Evolutionary conservation across 1,140 invertebrate species (phyloP), one percentile per base, ranked within the genome.

Genomic region (Rhysida immarginata): DNA sequence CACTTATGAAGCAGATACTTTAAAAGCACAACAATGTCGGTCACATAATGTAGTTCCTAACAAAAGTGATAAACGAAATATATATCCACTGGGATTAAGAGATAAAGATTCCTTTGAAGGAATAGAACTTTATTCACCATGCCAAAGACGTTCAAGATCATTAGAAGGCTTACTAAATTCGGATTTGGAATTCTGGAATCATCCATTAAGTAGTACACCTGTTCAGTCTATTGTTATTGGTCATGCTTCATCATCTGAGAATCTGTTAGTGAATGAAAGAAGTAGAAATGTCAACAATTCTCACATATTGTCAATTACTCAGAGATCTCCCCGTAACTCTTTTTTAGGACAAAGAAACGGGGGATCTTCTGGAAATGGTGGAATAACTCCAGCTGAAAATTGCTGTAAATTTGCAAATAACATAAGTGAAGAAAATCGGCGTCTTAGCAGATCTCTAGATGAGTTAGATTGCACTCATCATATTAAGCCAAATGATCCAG

Each of bases 91-190:
- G 44, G 62, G 62, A n/a, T 46, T 61, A 20, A 58, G 56, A 46
- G 41, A 60, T 20, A 63, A 63, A 54, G 50, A 11, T 50, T 14
- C 43, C 2, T 8, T 2, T 21, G 5, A 44, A 16, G 16, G 26
- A 2, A 8, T 8, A 3, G n/a, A 42, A 13, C 13, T 49, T 55
- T n/a, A 50, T 20, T 43, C 51, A 48, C 53, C 57, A 5, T 52
- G 59, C 18, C 65, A 63, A 46, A 53, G 64, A 27, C 53, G 63
- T 41, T 67, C 66, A 0, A 72, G 80, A 49, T 82, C 81, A 0
- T 60, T 83, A 25, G 81, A 82, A 66, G 80, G 79, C 20, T 63
- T 83, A 0, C 58, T 81, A 13, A 78, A 81, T n/a, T n/a, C n/a
- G n/a, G n/a, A n/a, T n/a, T n/a, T n/a, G n/a, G n/a, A n/a, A n/a